Evolutionary conservation across 2,888 invertebrate genomes (phyloP), one percentile per base, ranked within the genome.

Genomic region (Ligdia adustata): DNA sequence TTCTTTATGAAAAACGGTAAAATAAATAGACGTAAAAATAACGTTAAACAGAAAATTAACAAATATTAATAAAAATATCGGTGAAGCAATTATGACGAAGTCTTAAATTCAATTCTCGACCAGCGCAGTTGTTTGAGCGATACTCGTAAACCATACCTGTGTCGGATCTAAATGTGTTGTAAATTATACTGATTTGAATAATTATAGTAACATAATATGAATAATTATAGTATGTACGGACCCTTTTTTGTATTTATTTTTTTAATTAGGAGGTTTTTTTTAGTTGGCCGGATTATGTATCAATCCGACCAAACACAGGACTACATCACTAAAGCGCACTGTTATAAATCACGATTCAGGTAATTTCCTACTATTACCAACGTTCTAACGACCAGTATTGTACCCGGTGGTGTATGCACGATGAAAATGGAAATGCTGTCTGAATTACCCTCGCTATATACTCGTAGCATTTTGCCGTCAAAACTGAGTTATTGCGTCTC

Each of bases 311-410:
- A 38, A 55, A 37, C 5, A 27, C 4, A 2, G 1, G 4, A n/a
- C 0, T 2, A 7, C 40, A 38, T 15, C 38, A 4, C 33, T 35
- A 35, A 11, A 13, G 9, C 32, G 11, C 54, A 48, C 44, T 55
- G 68, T 72, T 69, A 83, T 84, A 85, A 86, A 85, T 85, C 85
- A 83, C 78, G 54, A 72, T 65, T 67, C 72, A 73, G 75, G 84
- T 84, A 82, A 85, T 86, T 84, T 82, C 77, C 83, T 65, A 76
- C 80, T 71, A 80, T 83, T 82, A 82, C 75, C 50, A 57, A 60
- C 64, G 57, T 69, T 72, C 74, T 79, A 83, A 84, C 81, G 76
- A 78, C 72, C 69, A 50, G 69, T 73, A 81, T 83, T 83, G 80
- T 83, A 61, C 64, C 72, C 64, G 56, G 59, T 57, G 62, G 57